A percentile compares a stretch with the other conserved stretches of the same genome.
These are phyloP conservation scores for Boulengeromyrus knoepffleri DNA, from an alignment of 2,113 vertebrate species.

Conservation along the genomic window DNA sequence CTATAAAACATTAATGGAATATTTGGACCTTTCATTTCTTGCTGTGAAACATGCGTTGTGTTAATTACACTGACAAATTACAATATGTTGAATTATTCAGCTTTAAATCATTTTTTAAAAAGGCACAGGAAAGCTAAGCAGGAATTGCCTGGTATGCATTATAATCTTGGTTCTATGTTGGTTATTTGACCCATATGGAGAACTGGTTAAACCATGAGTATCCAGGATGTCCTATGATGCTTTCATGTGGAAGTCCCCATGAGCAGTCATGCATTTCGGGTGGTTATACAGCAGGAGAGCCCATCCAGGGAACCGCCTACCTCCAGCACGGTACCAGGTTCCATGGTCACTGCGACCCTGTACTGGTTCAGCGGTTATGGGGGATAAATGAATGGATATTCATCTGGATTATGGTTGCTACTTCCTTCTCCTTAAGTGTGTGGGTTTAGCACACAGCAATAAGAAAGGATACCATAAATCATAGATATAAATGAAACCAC, in stretches of 20 bases:
- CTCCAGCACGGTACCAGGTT: not conserved
- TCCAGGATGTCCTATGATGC: not conserved
- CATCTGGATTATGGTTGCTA: not conserved
- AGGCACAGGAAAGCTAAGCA: not conserved
- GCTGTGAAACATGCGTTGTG: not conserved
- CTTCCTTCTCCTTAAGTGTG: not conserved
- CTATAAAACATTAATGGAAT: not conserved
- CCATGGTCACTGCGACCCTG: not conserved
- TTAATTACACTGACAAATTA: not conserved
- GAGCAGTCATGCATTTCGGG: not conserved
- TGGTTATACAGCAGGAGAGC: not conserved
- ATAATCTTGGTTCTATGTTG: not conserved
- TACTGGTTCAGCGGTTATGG: not conserved
- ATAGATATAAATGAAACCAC: not conserved
- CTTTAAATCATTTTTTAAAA: not conserved
- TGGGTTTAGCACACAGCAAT: not conserved
- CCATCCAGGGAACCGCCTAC: not conserved
- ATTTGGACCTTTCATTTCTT: not conserved
- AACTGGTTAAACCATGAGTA: not conserved
- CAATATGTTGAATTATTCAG: not conserved
- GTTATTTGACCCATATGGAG: not conserved
- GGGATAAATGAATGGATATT: not conserved
- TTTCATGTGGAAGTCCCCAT: not conserved
- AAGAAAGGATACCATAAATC: not conserved
- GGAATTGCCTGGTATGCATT: not conserved